Evolutionary conservation across 1,140 invertebrate species (phyloP).

Genomic region (Anadara kagoshimensis): DNA sequence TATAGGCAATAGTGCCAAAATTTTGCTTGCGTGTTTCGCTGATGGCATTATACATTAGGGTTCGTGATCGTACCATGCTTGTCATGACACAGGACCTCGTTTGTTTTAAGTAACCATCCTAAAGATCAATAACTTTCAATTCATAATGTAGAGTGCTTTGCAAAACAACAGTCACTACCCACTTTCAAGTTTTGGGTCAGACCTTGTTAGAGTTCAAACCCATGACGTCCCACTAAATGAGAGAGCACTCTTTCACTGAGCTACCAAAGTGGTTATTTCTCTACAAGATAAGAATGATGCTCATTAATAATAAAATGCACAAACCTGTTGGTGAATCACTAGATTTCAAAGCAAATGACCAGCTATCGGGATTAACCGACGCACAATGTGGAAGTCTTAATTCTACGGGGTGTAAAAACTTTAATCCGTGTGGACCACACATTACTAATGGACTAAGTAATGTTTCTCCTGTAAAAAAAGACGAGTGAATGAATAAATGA

Average conservation of each 20-base stretch:
- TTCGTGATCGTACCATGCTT: too few relatives aligned
- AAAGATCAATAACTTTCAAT: too few relatives aligned
- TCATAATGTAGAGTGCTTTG: too few relatives aligned
- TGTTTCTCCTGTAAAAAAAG: slow-evolving; percentile 84
- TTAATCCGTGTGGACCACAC: slow-evolving; percentile 94
- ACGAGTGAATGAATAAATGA: too few relatives aligned
- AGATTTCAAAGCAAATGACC: slow-evolving; percentile 81
- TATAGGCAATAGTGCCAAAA: too few relatives aligned
- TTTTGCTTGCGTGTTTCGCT: too few relatives aligned
- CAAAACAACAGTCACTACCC: too few relatives aligned
- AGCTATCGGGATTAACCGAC: slow-evolving; percentile 74
- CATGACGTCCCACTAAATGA: neutral
- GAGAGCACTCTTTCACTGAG: neutral
- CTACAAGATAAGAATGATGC: too few relatives aligned
- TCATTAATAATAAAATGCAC: neutral
- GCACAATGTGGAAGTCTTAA: slow-evolving; percentile 79
- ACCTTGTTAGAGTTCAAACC: neutral
- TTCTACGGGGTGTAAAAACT: slow-evolving; percentile 90
- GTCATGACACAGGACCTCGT: neutral
- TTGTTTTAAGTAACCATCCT: too few relatives aligned
- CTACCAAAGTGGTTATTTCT: too few relatives aligned
- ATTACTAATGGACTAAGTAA: slow-evolving; percentile 94
- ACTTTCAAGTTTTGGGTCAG: too few relatives aligned
- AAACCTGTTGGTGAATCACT: slow-evolving; percentile 80
- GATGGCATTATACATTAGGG: too few relatives aligned